A percentile compares a stretch with the other conserved stretches of the same genome.
phyloP scores from a whole-genome alignment of 2,888 invertebrate genomes.

The Drosophila birchii region DNA sequence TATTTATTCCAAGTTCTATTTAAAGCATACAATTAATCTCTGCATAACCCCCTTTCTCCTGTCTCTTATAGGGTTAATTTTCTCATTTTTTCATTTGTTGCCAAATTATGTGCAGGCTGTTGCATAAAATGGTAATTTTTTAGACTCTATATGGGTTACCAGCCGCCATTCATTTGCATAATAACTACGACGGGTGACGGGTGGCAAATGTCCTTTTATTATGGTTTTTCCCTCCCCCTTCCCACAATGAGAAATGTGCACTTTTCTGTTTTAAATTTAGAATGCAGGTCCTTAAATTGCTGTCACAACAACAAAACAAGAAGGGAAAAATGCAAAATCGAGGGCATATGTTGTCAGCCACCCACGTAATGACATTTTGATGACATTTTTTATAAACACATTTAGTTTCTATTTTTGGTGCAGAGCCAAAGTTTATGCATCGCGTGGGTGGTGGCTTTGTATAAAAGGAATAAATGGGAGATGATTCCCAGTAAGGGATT shows the following conservation, averaged over 20 bases:
- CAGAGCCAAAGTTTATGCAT: conserved; percentile 21
- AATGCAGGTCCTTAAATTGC: conserved; percentile 14
- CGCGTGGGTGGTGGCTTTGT: neutral
- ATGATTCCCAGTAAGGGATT: conserved; percentile 1
- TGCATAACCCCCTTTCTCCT: neutral
- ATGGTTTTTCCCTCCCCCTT: conserved; percentile 16
- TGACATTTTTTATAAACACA: conserved; percentile 59
- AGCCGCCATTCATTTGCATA: conserved; percentile 47
- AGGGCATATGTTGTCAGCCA: conserved; percentile 38
- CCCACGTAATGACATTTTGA: conserved; percentile 72
- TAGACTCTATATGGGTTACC: conserved; percentile 41
- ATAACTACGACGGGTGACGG: conserved; percentile 35
- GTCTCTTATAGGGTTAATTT: conserved; percentile 53
- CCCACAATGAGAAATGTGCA: conserved; percentile 39
- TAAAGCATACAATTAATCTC: neutral
- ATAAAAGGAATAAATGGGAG: neutral
- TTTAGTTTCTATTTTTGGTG: conserved; percentile 23
- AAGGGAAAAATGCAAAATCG: conserved; percentile 17
- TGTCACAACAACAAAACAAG: conserved; percentile 23
- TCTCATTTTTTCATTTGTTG: conserved; percentile 35
- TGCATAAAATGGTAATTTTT: conserved; percentile 60
- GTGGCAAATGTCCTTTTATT: conserved; percentile 26
- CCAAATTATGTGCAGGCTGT: conserved; percentile 62
- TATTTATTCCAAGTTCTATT: neutral
- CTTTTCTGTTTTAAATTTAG: conserved; percentile 36